These are phyloP conservation scores for Athalia circularis DNA, from an alignment of 2,888 invertebrate genomes.

Conservation along the genomic window DNA sequence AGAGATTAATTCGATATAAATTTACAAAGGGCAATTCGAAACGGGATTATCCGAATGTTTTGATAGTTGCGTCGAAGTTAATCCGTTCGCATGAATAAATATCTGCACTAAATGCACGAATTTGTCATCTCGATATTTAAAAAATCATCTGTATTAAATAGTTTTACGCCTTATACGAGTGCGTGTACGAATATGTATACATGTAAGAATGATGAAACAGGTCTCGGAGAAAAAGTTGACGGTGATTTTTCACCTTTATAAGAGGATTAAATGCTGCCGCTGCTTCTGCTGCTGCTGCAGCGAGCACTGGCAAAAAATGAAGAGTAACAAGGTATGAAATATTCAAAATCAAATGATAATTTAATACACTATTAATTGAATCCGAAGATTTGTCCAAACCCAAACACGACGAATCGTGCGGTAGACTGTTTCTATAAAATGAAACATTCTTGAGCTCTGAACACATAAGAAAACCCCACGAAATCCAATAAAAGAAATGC, in stretches of 20 bases:
- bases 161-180: slow-evolving; percentile 33
- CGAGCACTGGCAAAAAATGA: slow-evolving; percentile 55
- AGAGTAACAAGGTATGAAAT: slow-evolving; percentile 27
- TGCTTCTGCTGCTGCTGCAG: no score
- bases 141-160: slow-evolving; percentile 55
- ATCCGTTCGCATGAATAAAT: slow-evolving; percentile 69
- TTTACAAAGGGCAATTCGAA: slow-evolving; percentile 11
- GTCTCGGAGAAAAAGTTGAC: slow-evolving; percentile 52
- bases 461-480: no score
- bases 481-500: slow-evolving; percentile 42
- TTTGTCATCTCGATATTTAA: slow-evolving; percentile 65
- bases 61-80: slow-evolving; percentile 67
- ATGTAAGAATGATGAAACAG: slow-evolving; percentile 22
- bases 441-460: no score
- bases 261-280: slow-evolving; percentile 57
- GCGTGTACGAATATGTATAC: background rate
- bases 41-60: slow-evolving; percentile 66
- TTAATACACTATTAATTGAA: no score
- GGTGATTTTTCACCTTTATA: slow-evolving; percentile 67
- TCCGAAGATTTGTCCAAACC: no score
- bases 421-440: no score
- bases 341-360: no score
- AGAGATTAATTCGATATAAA: background rate
- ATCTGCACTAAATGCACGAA: slow-evolving; percentile 63
- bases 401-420: no score